Conservation (phyloP, 2,888 invertebrate species). For the Allolobophora icterica region DNA sequence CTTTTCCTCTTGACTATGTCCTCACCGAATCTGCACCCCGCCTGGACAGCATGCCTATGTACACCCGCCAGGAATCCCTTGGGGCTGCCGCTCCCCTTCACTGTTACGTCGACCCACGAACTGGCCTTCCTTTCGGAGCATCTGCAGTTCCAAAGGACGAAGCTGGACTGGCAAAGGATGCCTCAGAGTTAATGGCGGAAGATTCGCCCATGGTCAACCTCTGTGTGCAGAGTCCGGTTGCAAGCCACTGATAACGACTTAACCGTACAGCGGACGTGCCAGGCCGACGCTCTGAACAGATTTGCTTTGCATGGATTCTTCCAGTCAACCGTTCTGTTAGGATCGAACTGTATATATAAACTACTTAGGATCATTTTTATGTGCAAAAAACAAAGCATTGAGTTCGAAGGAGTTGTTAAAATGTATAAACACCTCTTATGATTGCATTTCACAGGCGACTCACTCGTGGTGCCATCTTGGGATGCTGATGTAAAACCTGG, state of each 20-base stretch:
- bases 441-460: background rate
- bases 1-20: background rate
- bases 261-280: background rate
- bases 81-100: background rate
- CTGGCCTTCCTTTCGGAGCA: background rate
- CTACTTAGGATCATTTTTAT: slow-evolving; percentile 17
- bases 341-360: background rate
- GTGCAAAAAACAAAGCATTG: slow-evolving; percentile 4
- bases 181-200: slow-evolving; percentile 65
- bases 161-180: background rate
- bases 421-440: background rate
- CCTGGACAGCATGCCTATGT: background rate
- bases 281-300: background rate
- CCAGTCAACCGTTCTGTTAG: background rate
- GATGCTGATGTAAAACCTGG: background rate
- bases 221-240: slow-evolving; percentile 89
- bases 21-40: background rate
- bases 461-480: background rate
- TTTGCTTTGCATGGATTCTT: background rate
- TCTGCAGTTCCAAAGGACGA: background rate
- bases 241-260: slow-evolving; percentile 74
- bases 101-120: slow-evolving; percentile 7
- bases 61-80: background rate
- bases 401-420: background rate
- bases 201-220: slow-evolving; percentile 86